phyloP scores from a whole-genome alignment of 2,797 vertebrate species.

The Ceryle rudis region DNA sequence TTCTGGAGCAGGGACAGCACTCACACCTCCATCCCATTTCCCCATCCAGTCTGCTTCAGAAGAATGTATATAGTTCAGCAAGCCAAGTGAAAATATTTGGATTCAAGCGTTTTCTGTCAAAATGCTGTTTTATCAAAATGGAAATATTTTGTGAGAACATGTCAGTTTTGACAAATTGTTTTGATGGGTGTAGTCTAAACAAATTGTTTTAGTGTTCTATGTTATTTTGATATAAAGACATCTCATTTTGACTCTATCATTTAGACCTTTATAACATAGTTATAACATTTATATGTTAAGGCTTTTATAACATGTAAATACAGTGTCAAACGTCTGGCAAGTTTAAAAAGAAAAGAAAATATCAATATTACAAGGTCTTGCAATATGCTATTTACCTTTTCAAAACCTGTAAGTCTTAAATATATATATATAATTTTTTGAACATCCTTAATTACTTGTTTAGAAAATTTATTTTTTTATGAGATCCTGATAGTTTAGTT shows the following conservation, averaged over 20 bases:
- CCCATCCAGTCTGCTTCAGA: neutral
- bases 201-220: conserved; percentile 54
- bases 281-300: conserved; percentile 14
- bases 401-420: neutral
- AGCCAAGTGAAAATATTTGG: neutral
- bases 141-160: conserved; percentile 64
- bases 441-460: neutral
- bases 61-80: conserved; percentile 6
- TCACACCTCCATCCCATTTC: neutral
- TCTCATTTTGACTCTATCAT: conserved; percentile 41
- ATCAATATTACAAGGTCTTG: neutral
- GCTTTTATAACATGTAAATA: neutral
- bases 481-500: neutral
- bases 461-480: neutral
- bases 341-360: conserved; percentile 1
- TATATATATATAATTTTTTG: neutral
- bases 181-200: conserved; percentile 69
- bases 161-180: conserved; percentile 64
- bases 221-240: conserved; percentile 57
- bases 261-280: conserved; percentile 47
- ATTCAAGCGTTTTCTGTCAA: conserved; percentile 44
- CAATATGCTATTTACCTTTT: neutral
- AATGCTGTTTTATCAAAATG: conserved; percentile 49
- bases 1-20: neutral
- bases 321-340: neutral